Conservation (phyloP, 2,797 vertebrate species). For the Chaetodon trifasciatus region DNA sequence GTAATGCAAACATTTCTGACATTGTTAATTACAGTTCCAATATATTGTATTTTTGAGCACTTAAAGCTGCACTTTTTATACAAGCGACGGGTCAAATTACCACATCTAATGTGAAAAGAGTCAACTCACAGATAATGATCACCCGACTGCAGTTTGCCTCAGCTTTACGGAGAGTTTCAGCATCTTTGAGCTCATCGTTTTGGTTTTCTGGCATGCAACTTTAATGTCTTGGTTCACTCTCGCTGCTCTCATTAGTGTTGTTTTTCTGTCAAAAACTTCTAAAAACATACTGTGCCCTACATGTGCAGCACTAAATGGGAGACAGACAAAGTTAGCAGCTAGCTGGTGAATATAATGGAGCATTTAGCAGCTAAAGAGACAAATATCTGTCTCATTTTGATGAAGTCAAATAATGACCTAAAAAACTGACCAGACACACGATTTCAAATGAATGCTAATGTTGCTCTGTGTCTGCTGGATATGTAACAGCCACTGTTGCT, state of each 20-base stretch:
- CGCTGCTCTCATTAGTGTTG: neutral
- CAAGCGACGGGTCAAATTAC: too few species aligned
- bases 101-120: neutral
- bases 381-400: too few species aligned
- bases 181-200: neutral
- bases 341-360: too few species aligned
- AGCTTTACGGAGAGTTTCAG: neutral
- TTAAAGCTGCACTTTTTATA: neutral
- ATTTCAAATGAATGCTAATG: neutral
- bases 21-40: slow-evolving; percentile 7
- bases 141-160: neutral
- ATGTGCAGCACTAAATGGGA: neutral
- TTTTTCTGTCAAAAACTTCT: neutral
- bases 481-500: neutral
- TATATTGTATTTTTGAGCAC: neutral
- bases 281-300: neutral
- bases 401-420: too few species aligned
- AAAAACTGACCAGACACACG: too few species aligned
- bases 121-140: slow-evolving; percentile 1
- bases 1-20: neutral
- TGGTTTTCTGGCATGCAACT: neutral
- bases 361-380: too few species aligned
- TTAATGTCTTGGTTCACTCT: neutral
- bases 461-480: neutral
- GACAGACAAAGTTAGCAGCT: neutral